phyloP scores from a whole-genome alignment of 2,113 vertebrate species.

The Neolamprologus caudopunctatus region DNA sequence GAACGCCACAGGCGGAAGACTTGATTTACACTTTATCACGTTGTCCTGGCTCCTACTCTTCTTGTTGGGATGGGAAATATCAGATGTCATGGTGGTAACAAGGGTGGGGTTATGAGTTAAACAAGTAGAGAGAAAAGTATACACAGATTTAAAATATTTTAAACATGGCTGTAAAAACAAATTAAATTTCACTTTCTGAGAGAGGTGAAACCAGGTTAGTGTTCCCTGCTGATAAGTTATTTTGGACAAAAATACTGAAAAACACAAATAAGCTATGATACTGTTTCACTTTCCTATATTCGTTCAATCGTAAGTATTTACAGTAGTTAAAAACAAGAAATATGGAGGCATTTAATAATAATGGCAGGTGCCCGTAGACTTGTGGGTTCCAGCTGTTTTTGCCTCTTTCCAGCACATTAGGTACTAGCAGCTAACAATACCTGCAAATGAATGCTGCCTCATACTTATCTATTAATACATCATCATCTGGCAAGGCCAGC shows the following conservation, averaged over 20 bases:
- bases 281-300: neutral
- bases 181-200: neutral
- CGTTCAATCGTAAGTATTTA: fast-evolving
- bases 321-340: neutral
- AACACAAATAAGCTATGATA: neutral
- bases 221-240: neutral
- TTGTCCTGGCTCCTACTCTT: neutral
- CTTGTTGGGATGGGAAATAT: slow-evolving; percentile 25
- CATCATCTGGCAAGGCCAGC: slow-evolving; percentile 35
- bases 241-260: neutral
- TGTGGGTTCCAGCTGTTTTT: neutral
- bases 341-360: neutral
- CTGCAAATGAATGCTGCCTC: slow-evolving; percentile 36
- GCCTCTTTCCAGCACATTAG: neutral
- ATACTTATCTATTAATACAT: slow-evolving; percentile 65
- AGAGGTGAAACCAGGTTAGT: neutral
- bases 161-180: neutral
- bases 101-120: neutral
- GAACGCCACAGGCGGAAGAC: neutral
- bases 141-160: neutral
- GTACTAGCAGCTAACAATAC: slow-evolving; percentile 13
- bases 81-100: neutral
- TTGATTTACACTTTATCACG: slow-evolving; percentile 19
- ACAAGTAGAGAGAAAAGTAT: neutral
- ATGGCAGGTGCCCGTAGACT: neutral